Base-by-base conservation (phyloP, 2,888 invertebrate genomes). In the Ecliptopera silaceata region DNA sequence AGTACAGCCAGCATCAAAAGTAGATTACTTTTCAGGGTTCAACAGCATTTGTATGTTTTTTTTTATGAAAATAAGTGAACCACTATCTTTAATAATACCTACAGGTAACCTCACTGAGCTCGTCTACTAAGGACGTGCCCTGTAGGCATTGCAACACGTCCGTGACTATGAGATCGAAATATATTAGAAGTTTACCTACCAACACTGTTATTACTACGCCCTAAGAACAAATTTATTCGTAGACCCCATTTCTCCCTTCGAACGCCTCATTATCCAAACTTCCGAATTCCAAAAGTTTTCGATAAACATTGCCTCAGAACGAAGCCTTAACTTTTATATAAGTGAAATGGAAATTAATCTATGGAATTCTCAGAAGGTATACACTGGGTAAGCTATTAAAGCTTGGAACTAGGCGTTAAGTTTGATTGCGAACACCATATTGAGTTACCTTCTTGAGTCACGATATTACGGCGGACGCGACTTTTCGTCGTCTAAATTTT, bases 351-450 rank as follows among this genome's bases (percentile, higher is more conserved):
- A 58, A 60, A 58, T 61, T 53, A 55, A 63, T 58, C 42, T 55
- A 47, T 47, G 50, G 34, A 59, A 55, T 42, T 61, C 53, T 20
- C 61, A 64, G 59, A n/a, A 12, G 32, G 32, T 62, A 63, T 22
- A 13, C 13, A 31, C 15, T 34, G 50, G 61, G 49, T 56, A 59
- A 60, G 55, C 59, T 59, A 60, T 70, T 65, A 66, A 65, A 64
- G 65, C 64, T 66, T 64, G 71, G 64, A 68, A 66, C 63, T 62
- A 56, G 56, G 55, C 47, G 60, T 47, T 66, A 72, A 74, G 67
- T 74, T 74, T 70, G 67, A 72, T 72, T 70, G 71, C 50, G 68
- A 70, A 59, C 72, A 68, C 53, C 58, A 60, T 65, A 59, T 66
- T 52, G 56, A 68, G 60, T 69, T 70, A 49, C 49, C 45, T 43